Conservation (phyloP, 2,797 vertebrate genomes). For the Picus viridis region DNA sequence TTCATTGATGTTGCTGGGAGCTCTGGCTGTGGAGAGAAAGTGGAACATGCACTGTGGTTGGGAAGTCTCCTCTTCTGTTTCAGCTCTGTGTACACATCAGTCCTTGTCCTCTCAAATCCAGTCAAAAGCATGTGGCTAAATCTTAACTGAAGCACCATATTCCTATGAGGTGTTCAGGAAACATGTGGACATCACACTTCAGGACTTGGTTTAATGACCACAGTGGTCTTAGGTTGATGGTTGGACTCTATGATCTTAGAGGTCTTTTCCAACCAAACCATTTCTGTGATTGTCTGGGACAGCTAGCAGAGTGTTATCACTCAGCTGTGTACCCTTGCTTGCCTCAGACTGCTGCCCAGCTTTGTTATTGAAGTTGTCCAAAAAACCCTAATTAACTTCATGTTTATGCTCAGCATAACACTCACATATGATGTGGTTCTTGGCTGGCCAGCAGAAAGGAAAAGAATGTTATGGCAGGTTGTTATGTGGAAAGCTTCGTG, state of each 20-base stretch:
- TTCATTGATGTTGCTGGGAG: background rate
- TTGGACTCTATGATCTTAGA: no score
- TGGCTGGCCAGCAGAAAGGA: conserved; percentile 5
- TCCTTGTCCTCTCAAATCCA: background rate
- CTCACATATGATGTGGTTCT: background rate
- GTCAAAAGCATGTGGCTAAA: background rate
- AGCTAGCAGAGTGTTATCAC: background rate
- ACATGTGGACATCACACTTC: no score
- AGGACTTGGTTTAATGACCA: no score
- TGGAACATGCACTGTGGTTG: background rate
- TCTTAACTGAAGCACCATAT: background rate
- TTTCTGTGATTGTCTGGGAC: background rate
- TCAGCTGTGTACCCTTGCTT: background rate
- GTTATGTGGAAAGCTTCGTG: background rate
- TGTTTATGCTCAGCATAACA: background rate
- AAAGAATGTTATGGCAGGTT: background rate
- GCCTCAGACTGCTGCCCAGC: background rate
- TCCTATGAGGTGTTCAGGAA: no score
- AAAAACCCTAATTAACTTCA: background rate
- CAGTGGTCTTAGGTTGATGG: no score
- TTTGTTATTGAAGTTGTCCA: background rate
- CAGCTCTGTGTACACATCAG: background rate
- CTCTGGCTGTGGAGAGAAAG: background rate
- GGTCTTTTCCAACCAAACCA: no score
- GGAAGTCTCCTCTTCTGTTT: background rate